These are phyloP conservation scores for Sphaerodactylus townsendi DNA, from an alignment of 2,113 vertebrate species.

Conservation along the genomic window DNA sequence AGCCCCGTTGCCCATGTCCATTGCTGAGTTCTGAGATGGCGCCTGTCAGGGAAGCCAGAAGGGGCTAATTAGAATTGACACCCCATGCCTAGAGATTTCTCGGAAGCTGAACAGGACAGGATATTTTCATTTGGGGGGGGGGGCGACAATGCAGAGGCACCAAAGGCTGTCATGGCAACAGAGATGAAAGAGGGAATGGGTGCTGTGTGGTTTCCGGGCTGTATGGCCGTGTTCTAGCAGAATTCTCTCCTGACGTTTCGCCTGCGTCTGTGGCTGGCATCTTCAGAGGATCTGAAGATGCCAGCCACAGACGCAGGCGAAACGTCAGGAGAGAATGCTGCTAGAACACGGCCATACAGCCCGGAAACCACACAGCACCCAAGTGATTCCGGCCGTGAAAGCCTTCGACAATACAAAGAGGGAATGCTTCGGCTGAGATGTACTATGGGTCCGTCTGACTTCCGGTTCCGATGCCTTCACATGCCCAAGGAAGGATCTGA, in stretches of 20 bases:
- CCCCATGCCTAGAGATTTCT: slow-evolving; percentile 26
- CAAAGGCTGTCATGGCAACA: slow-evolving; percentile 10
- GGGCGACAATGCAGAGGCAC: not conserved
- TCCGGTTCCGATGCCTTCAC: slow-evolving; percentile 41
- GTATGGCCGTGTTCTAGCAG: no score
- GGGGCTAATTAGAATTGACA: slow-evolving; percentile 18
- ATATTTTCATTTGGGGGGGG: not conserved
- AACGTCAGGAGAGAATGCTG: no score
- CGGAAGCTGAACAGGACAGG: slow-evolving; percentile 23
- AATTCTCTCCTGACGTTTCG: no score
- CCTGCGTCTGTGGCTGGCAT: no score
- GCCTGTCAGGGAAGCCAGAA: slow-evolving; percentile 18
- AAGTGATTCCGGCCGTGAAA: no score
- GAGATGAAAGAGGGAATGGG: slow-evolving; percentile 50
- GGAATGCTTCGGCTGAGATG: slow-evolving; percentile 17
- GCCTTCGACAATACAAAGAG: no score
- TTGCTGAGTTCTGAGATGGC: not conserved
- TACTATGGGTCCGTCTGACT: slow-evolving; percentile 4
- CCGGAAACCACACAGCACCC: no score
- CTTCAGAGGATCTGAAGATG: no score
- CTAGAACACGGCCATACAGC: no score
- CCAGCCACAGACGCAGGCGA: no score
- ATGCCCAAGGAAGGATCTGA: slow-evolving; percentile 5
- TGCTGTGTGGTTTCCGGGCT: no score
- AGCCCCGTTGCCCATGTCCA: not conserved